These are phyloP conservation scores for Panthera uncia DNA, from an alignment of 2,113 vertebrate genomes.

Conservation along the genomic window DNA sequence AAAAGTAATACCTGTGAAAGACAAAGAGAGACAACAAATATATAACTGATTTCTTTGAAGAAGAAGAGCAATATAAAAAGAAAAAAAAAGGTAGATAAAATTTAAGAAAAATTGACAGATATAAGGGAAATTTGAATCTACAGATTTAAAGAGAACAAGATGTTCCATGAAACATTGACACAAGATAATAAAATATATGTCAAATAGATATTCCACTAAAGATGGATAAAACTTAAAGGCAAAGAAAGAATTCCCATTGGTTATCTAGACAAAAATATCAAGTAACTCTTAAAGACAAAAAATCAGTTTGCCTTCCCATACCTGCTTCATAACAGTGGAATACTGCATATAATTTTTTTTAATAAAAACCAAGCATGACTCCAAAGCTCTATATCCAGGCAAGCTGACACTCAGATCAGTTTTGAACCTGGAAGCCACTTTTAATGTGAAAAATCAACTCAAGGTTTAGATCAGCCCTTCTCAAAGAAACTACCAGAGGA, in stretches of 20 bases:
- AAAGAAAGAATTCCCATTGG: background rate
- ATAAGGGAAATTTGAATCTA: background rate
- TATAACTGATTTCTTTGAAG: background rate
- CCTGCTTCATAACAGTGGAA: background rate
- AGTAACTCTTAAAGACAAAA: background rate
- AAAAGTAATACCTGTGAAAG: background rate
- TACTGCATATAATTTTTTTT: background rate
- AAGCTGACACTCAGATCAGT: background rate
- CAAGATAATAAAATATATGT: background rate
- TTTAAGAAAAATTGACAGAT: background rate
- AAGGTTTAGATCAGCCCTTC: fast-evolving
- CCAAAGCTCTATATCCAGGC: background rate
- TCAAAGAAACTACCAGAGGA: background rate
- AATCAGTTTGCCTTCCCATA: background rate
- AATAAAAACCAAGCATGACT: background rate
- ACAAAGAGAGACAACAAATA: background rate
- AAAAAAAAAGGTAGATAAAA: background rate
- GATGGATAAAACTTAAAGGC: background rate
- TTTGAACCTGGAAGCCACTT: background rate
- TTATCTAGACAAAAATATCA: background rate
- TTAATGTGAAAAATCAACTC: background rate
- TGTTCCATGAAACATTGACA: background rate
- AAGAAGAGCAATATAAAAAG: background rate
- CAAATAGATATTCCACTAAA: background rate
- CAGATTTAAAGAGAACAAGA: background rate